These are phyloP conservation scores for Tineola bisselliella DNA, from an alignment of 2,888 invertebrate species.

Conservation along the genomic window DNA sequence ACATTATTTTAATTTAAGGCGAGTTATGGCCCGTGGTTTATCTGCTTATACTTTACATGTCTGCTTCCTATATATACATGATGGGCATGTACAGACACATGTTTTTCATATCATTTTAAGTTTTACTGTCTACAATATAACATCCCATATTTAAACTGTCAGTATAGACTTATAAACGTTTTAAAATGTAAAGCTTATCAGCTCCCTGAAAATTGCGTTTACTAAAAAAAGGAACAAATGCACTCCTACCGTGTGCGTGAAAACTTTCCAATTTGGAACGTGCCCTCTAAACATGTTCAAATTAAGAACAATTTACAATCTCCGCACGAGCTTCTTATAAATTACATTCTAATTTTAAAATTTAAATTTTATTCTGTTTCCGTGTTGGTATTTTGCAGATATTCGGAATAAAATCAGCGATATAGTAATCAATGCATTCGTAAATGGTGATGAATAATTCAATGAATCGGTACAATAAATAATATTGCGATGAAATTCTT, in stretches of 20 bases:
- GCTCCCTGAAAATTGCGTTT: neutral
- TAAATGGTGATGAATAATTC: no score
- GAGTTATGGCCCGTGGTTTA: no score
- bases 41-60: no score
- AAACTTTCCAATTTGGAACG: slow-evolving; percentile 9
- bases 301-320: slow-evolving; percentile 15
- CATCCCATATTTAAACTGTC: no score
- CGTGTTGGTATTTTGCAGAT: slow-evolving; percentile 37
- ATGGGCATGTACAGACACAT: no score
- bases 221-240: neutral
- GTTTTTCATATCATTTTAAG: no score
- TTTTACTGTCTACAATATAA: no score
- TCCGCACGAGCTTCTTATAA: slow-evolving; percentile 36
- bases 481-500: no score
- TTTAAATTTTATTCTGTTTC: slow-evolving; percentile 31
- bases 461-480: no score
- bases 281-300: slow-evolving; percentile 10
- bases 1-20: no score
- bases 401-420: neutral
- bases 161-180: no score
- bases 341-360: slow-evolving; percentile 15
- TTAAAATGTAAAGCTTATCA: neutral
- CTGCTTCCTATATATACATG: no score
- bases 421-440: neutral
- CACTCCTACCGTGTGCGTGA: slow-evolving; percentile 5